Evolutionary conservation across 2,797 vertebrate genomes (phyloP), one percentile per base, ranked within the genome.

Genomic region (Crax fasciolata): DNA sequence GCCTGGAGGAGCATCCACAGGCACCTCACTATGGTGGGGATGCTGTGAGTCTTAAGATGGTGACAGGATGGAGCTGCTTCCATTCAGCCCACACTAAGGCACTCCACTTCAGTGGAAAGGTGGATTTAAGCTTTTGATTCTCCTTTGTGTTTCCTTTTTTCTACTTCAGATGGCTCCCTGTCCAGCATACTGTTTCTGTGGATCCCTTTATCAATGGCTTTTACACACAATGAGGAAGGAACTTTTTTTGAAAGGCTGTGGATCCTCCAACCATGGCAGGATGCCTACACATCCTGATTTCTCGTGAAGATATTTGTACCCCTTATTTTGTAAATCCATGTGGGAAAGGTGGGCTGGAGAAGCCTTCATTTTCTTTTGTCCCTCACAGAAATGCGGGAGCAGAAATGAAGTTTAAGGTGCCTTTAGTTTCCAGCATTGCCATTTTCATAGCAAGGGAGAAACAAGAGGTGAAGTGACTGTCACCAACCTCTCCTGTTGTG

Each of bases 11-110:
- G 17, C 67, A 52, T 35, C 30, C 70, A 32, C 49, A 39, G 48
- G 15, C 11, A 35, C n/a, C 28, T 83, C 70, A 10, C 25, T 20
- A 10, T 6, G 8, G 7, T 0, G 77, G 52, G 39, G 39, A 5
- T 54, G 6, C 5, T 20, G 1, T 6, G 30, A 15, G 2, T 15
- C 32, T 70, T 44, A 19, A n/a, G 57, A 23, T 0, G 7, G 4
- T 38, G 44, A 6, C 61, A 3, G 0, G 1, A 5, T 59, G 63
- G 75, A 65, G 44, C 43, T 58, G 52, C 35, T 9, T 77, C 14
- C 6, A 18, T 65, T 66, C 24, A 44, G 39, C 41, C n/a, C 11
- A 2, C 28, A 2, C 23, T 1, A 4, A 39, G 32, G 7, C 43
- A 21, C 4, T 1, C 10, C 2, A 3, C 32, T 55, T 46, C 1